Evolutionary conservation across 2,888 invertebrate genomes (phyloP), one percentile per base, ranked within the genome.

Genomic region (Agrochola lychnidis): DNA sequence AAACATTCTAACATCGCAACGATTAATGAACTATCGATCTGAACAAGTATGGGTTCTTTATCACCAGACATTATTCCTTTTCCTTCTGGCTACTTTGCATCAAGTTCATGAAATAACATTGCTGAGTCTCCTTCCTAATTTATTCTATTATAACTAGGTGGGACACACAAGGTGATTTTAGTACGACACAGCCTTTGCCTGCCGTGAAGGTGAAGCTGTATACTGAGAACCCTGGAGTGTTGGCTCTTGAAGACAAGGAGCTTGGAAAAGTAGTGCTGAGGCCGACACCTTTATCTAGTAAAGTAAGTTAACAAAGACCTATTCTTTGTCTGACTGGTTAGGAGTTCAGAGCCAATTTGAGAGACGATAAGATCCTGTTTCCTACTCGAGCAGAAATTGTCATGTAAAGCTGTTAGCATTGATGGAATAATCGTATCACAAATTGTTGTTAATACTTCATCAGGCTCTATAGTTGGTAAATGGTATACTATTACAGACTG

Each of bases 111-210:
- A 7, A 51, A 51, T 22, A 22, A 51, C 7, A 19, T 51, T 7
- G 51, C 22, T 22, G 7, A 51, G 22, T 51, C 51, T 51, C 22
- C 51, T 22, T 51, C 51, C 22, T 51, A 51, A 51, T 51, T 2
- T 19, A 22, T 22, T 51, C 7, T 22, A 51, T 22, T 51, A 7
- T 22, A 51, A 51, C 22, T 51, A 51, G 99, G 98, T 99, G 99
- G 99, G 99, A 99, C 93, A 99, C 99, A 0, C 99, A 99, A 97
- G 99, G 99, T 73, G 99, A 99, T 96, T 99, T 99, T 96, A 99
- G 99, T 88, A 99, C 99, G 73, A 99, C 99, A 81, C 99, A 99
- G 94, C 99, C 99, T 2, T 97, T 99, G 82, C 99, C 99, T 63
- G 98, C 98, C 36, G 99, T 99, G 25, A 99, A 99, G 97, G 98